phyloP scores from a whole-genome alignment of 2,797 vertebrate genomes.

The Clamator glandarius region DNA sequence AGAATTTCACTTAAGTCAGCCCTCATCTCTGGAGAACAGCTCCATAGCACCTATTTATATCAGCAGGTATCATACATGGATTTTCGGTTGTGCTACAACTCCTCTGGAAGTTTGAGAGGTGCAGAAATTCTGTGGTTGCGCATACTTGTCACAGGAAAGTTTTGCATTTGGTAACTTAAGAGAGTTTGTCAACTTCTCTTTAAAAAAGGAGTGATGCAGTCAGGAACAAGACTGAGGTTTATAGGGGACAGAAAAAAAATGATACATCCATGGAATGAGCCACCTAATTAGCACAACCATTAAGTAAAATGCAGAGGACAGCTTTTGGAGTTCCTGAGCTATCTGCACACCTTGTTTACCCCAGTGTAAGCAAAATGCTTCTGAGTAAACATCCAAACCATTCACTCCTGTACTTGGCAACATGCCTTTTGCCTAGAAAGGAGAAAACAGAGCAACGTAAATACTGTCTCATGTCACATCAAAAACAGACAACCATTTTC shows the following conservation, averaged over 20 bases:
- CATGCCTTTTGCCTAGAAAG: constrained; percentile 32
- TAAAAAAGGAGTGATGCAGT: not conserved
- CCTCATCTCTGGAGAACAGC: constrained; percentile 1
- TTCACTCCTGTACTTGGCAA: constrained; percentile 39
- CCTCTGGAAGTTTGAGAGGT: not conserved
- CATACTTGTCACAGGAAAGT: not conserved
- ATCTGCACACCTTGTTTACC: not conserved
- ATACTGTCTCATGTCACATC: constrained; percentile 45
- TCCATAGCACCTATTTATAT: not conserved
- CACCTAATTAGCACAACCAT: not conserved
- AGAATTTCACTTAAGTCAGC: not conserved
- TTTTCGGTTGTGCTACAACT: not conserved
- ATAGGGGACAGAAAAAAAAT: not conserved
- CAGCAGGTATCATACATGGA: not conserved
- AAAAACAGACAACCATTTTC: constrained; percentile 39
- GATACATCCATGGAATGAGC: not conserved
- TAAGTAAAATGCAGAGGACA: not conserved
- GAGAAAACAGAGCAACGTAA: constrained; percentile 50
- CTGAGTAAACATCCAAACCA: constrained; percentile 25
- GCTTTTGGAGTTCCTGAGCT: not conserved
- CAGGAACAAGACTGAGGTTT: not conserved
- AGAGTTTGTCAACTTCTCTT: not conserved
- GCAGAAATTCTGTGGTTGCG: not conserved
- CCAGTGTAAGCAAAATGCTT: not conserved
- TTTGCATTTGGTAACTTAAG: not conserved